A percentile compares a stretch with the other conserved stretches of the same genome.
Conservation (phyloP, 2,113 vertebrate species). For the Malurus melanocephalus region DNA sequence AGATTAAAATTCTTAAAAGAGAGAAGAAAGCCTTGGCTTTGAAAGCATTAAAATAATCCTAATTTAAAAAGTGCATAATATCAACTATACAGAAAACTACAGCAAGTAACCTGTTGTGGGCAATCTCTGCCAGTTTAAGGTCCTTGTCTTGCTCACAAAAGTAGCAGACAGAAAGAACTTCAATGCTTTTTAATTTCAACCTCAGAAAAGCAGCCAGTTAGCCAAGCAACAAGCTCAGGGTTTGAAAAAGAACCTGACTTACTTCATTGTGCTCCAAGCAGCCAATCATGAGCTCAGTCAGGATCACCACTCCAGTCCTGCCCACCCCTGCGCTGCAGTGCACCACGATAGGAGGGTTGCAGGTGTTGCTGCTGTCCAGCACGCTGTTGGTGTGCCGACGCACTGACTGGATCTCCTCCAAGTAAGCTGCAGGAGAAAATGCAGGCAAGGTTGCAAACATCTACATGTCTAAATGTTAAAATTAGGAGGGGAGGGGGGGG, state of each 20-base stretch:
- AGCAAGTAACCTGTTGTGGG: background rate
- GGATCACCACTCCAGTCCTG: slow-evolving; percentile 89
- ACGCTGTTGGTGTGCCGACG: slow-evolving; percentile 92
- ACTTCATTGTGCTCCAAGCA: slow-evolving; percentile 94
- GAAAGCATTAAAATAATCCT: background rate
- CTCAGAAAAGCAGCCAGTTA: background rate
- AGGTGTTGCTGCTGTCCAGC: slow-evolving; percentile 82
- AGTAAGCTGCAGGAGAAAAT: slow-evolving; percentile 76
- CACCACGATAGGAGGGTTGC: slow-evolving; percentile 87
- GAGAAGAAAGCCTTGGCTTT: background rate
- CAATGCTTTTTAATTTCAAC: background rate
- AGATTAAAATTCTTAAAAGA: background rate
- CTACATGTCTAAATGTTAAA: background rate
- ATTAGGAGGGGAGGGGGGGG: background rate
- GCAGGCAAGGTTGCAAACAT: background rate
- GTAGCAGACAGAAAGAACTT: background rate
- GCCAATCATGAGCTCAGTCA: slow-evolving; percentile 91
- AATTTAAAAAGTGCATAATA: background rate
- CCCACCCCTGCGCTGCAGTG: slow-evolving; percentile 92
- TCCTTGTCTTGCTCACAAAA: background rate
- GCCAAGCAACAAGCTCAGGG: background rate
- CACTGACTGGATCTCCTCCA: slow-evolving; percentile 94
- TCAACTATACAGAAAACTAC: background rate
- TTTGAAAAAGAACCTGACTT: slow-evolving; percentile 14
- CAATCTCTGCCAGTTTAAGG: background rate